Evolutionary conservation across 2,797 vertebrate genomes (phyloP), one percentile per base, ranked within the genome.

Genomic region (Phrynocephalus forsythii): DNA sequence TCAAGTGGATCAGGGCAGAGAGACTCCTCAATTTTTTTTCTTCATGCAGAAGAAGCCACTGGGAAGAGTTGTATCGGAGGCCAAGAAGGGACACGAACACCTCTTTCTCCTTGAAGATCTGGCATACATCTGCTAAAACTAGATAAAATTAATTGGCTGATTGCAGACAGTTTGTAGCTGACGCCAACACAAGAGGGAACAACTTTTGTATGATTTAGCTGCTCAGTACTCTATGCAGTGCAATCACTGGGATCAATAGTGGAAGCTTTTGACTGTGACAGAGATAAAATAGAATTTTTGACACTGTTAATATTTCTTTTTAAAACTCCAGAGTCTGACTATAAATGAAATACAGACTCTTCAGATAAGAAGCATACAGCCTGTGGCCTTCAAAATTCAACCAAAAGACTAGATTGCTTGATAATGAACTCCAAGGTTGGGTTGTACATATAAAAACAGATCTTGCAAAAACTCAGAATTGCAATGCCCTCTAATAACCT

Each of bases 61-160:
- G 88, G 91, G 92, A 92, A 92, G 90, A 88, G 71, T 88, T 79
- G 9, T 33, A 76, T 76, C 75, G 85, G 89, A 92, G 94, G 83
- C 91, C 90, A 87, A 77, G 87, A 81, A 83, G 86, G 85, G 83
- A 85, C 86, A 92, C 88, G 85, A 90, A 81, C 80, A 78, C 5
- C 85, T 93, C 91, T 81, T 0, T 94, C 93, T 93, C 87, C 89
- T 88, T 94, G 92, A 91, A 92, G 81, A 44, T 68, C 86, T 93
- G 93, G 88, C 87, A 89, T 77, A 88, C 30, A 86, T 94, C 88
- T 91, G 92, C 81, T 89, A 89, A 8, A 88, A 86, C 94, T 93
- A 94, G 91, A 91, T 90, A 84, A 93, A 94, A 94, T 94, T 83
- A 93, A 87, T 87, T 93, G 86, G 89, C 89, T 78, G 78, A 91